These are phyloP conservation scores for Cyprinus carpio DNA, from an alignment of 2,113 vertebrate species.

Conservation along the genomic window DNA sequence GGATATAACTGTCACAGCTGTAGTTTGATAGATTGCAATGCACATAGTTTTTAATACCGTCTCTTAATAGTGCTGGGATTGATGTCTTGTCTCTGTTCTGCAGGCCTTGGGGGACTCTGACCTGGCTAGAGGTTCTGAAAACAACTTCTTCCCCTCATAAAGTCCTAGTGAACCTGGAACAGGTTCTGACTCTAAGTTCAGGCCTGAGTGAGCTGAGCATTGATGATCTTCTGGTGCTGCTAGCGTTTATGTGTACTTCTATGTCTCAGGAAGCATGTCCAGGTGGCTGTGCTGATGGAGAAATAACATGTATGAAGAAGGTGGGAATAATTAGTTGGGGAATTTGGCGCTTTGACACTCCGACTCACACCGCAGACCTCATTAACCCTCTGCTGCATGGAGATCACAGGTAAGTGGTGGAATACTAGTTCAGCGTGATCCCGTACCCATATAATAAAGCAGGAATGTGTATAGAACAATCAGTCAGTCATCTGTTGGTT, in stretches of 20 bases:
- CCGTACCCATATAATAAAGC: background rate
- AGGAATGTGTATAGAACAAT: background rate
- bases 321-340: constrained; percentile 85
- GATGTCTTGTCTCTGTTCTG: constrained; percentile 42
- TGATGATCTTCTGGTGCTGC: constrained; percentile 85
- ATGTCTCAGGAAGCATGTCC: constrained; percentile 78
- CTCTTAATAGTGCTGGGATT: background rate
- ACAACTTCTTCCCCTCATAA: constrained; percentile 86
- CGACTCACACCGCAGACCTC: constrained; percentile 78
- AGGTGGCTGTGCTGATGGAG: constrained; percentile 63
- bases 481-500: background rate
- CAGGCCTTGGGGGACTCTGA: constrained; percentile 85
- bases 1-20: constrained; percentile 4
- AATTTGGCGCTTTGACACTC: constrained; percentile 79
- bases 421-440: background rate
- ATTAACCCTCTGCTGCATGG: constrained; percentile 79
- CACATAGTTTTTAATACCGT: background rate
- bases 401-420: constrained; percentile 83
- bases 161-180: constrained; percentile 66
- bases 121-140: constrained; percentile 82
- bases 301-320: constrained; percentile 78
- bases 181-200: constrained; percentile 70
- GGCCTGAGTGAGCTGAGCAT: constrained; percentile 76
- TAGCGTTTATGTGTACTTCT: constrained; percentile 93
- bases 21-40: constrained; percentile 13